Evolutionary conservation across 2,797 vertebrate species (phyloP).

Genomic region (Brachyrhaphis roseni): DNA sequence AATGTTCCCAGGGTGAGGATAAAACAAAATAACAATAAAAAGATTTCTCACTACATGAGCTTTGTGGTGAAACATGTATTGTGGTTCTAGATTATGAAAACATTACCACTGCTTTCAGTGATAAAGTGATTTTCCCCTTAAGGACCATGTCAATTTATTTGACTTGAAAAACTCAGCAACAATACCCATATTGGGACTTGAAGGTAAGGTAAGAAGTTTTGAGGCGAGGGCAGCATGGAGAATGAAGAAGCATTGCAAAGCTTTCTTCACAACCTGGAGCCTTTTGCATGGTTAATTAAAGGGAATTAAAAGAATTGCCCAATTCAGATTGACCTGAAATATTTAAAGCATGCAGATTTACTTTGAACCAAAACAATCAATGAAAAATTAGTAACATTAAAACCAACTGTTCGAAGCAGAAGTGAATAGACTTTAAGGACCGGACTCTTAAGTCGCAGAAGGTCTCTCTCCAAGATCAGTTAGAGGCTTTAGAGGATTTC

Average conservation of each 20-base stretch:
- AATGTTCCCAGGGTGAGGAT: background rate
- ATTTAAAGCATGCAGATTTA: slow-evolving; percentile 16
- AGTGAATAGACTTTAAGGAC: slow-evolving; percentile 11
- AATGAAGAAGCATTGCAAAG: background rate
- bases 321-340: background rate
- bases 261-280: slow-evolving; percentile 6
- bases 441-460: slow-evolving; percentile 9
- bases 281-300: too few relatives aligned
- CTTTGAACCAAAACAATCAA: slow-evolving; percentile 5
- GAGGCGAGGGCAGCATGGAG: background rate
- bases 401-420: slow-evolving; percentile 3
- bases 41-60: background rate
- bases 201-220: background rate
- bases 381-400: slow-evolving; percentile 9
- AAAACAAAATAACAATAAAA: background rate
- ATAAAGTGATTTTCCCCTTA: background rate
- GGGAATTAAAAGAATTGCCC: background rate
- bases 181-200: background rate
- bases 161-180: background rate
- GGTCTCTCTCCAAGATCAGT: slow-evolving; percentile 37
- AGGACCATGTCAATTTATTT: background rate
- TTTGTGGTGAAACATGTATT: background rate
- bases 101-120: too few relatives aligned
- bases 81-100: background rate
- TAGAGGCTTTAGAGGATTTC: slow-evolving; percentile 37